These are phyloP conservation scores for Helostoma temminkii DNA, from an alignment of 2,797 vertebrate species.

Conservation along the genomic window DNA sequence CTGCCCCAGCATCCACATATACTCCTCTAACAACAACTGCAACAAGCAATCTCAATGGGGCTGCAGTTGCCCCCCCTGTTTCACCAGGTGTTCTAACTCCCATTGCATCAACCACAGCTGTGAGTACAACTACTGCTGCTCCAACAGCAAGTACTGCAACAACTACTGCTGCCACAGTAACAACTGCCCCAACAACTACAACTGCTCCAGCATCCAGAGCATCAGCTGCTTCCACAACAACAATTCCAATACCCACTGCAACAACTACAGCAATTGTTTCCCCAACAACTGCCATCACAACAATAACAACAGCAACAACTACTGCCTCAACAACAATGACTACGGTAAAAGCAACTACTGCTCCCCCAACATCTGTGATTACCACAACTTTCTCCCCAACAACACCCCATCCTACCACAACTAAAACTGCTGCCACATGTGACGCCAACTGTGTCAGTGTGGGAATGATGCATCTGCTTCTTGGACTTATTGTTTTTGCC, in stretches of 20 bases:
- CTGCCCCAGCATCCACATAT: accelerated
- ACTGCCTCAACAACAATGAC: neutral
- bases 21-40: neutral
- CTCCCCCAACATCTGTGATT: accelerated
- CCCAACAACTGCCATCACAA: accelerated
- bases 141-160: neutral
- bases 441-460: neutral
- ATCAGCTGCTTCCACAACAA: accelerated
- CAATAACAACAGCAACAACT: neutral
- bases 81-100: too few relatives aligned
- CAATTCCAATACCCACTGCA: accelerated
- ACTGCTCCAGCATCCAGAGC: neutral
- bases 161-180: neutral
- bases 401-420: neutral
- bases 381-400: accelerated
- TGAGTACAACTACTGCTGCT: neutral
- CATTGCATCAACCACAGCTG: neutral
- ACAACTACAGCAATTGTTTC: neutral
- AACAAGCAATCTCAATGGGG: too few relatives aligned
- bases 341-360: neutral
- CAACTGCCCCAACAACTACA: neutral
- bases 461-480: neutral
- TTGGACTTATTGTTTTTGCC: neutral
- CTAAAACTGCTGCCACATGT: neutral
- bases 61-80: too few relatives aligned